phyloP scores from a whole-genome alignment of 35 echinoderm and acorn worm genomes.

The Amphiura filiformis region DNA sequence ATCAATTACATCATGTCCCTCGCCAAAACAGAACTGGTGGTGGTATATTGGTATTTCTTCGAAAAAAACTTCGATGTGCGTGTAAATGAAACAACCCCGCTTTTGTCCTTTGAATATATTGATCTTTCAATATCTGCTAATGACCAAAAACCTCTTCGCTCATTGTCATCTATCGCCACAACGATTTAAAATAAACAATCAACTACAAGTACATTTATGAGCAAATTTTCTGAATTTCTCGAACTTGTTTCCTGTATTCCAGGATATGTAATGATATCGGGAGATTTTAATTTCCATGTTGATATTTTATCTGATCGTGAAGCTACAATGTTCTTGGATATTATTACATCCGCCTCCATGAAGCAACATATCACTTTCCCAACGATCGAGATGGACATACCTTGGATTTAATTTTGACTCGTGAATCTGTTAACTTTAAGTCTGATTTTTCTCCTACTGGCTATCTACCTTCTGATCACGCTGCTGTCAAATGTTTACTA shows the following conservation, averaged over 20 bases:
- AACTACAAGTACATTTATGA: neutral
- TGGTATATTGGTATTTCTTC: conserved; percentile 33
- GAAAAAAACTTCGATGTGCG: conserved; percentile 33
- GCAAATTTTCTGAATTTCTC: conserved; percentile 23
- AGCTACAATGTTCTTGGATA: conserved; percentile 22
- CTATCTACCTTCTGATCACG: conserved; percentile 16
- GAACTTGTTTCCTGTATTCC: neutral
- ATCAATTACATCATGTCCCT: conserved; percentile 38
- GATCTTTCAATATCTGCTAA: neutral
- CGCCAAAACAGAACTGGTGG: conserved; percentile 39
- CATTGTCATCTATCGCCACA: neutral
- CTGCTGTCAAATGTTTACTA: neutral
- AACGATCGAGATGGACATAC: conserved; percentile 36
- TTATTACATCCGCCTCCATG: conserved; percentile 15
- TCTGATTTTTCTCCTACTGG: neutral
- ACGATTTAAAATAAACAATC: neutral
- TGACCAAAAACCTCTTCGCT: neutral
- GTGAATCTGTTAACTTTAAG: neutral
- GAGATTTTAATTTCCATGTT: conserved; percentile 58
- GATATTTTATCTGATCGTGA: conserved; percentile 34
- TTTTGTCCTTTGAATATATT: no score
- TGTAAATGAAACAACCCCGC: neutral
- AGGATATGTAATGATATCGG: conserved; percentile 4
- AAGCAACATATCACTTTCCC: conserved; percentile 22
- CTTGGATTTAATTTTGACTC: conserved; percentile 19